Percentiles rank a stretch among this genome's conserved stretches.
Evolutionary conservation across 2,113 vertebrate genomes (phyloP).

Genomic region (Leiothrix lutea): DNA sequence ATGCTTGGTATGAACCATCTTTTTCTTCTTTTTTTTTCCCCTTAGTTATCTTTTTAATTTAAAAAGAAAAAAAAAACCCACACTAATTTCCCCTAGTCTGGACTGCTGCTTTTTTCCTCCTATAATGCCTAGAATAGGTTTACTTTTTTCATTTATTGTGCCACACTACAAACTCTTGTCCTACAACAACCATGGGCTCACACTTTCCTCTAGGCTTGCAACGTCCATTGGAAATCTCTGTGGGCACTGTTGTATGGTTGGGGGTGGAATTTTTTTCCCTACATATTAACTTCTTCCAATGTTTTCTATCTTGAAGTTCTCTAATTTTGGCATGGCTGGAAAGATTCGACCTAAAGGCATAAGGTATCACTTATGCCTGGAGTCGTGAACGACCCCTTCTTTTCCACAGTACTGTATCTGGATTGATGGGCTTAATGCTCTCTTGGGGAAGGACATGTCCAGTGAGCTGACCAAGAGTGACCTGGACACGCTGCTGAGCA

Average conservation of each 20-base stretch:
- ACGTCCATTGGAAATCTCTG: not conserved
- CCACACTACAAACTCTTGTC: not conserved
- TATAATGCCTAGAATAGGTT: not conserved
- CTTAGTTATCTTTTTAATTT: not conserved
- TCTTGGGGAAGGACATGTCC: constrained; percentile 95
- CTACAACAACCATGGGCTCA: not conserved
- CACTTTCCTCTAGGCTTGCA: not conserved
- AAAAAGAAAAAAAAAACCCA: not conserved
- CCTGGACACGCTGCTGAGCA: constrained; percentile 95
- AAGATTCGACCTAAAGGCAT: not conserved
- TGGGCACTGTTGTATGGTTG: not conserved
- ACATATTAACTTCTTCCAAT: not conserved
- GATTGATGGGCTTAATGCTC: constrained; percentile 92
- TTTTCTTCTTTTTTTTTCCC: not conserved
- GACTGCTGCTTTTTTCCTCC: not conserved
- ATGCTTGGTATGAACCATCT: not conserved
- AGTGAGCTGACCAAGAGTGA: constrained; percentile 96
- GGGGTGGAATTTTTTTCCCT: not conserved
- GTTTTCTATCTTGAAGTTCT: not conserved
- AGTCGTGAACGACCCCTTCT: not conserved
- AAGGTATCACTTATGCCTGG: not conserved
- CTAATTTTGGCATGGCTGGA: not conserved
- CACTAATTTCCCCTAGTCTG: not conserved
- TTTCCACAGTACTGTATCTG: constrained; percentile 91
- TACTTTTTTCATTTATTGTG: not conserved